Conservation (phyloP, 2,888 invertebrate species). For the Microctonus brassicae region DNA sequence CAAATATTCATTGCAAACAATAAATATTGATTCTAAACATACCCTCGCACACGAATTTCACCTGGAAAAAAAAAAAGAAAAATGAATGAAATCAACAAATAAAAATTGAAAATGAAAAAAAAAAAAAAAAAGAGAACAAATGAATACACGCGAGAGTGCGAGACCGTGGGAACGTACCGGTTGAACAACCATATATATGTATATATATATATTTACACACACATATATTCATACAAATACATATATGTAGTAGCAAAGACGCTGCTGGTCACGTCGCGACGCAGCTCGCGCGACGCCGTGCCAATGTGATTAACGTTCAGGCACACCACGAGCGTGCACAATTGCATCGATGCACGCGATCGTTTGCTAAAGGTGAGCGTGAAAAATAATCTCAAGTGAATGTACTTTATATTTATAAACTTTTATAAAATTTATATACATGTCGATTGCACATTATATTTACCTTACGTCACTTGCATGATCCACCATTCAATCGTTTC, state of each 20-base stretch:
- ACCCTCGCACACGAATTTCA: too few species aligned
- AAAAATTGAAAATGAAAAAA: too few species aligned
- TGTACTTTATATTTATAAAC: not conserved
- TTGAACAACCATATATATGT: not conserved
- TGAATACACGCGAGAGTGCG: conserved; percentile 17
- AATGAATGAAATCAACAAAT: too few species aligned
- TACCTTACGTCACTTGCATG: conserved; percentile 62
- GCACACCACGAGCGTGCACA: not conserved
- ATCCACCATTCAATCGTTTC: conserved; percentile 48
- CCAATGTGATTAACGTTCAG: conserved; percentile 21
- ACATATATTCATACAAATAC: conserved; percentile 3
- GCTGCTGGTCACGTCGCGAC: conserved; percentile 33
- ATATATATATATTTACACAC: conserved; percentile 6
- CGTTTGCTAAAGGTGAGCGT: not conserved
- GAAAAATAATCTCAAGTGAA: not conserved
- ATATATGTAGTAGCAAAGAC: conserved; percentile 4
- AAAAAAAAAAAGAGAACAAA: too few species aligned
- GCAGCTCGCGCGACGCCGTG: conserved; percentile 23
- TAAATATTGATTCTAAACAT: too few species aligned
- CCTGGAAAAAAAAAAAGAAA: too few species aligned
- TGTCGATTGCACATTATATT: conserved; percentile 31
- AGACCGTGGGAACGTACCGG: conserved; percentile 10
- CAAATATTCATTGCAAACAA: too few species aligned
- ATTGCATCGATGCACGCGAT: conserved; percentile 15
- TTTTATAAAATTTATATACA: not conserved